Base-by-base conservation (phyloP, 2,888 invertebrate genomes). In the Platypus cylindrus region DNA sequence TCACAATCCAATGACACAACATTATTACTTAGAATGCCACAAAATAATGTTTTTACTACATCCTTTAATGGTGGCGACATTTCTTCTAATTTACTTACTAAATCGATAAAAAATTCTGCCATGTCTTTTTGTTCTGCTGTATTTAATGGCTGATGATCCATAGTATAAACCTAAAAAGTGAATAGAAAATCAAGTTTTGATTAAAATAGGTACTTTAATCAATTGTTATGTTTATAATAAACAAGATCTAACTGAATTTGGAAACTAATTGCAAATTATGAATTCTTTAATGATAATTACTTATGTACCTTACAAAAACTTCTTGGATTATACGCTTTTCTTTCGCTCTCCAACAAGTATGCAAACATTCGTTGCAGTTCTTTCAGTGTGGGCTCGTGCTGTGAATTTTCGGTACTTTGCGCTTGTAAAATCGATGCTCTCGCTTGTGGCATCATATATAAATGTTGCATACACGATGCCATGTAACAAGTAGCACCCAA, bases 61-160 rank as follows among this genome's bases (percentile, higher is more conserved):
- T 75, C 78, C 62, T 91, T 93, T 23, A 91, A 60, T 44, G 87
- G 81, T 0, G 86, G 81, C 2, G 90, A 87, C 89, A 93, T 93
- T 61, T 94, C 94, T 60, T 94, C 94, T 9, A 94, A 64, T 58
- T 94, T 94, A 14, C 90, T 90, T 17, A 94, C 91, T 29, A 94
- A 73, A 65, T 94, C 93, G 34, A 93, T 94, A 58, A 94, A 94
- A 65, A 94, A 94, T 63, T 94, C 94, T 0, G 93, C 91, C 94
- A 94, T 94, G 55, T 94, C 94, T 56, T 94, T 94, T 62, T 94
- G 94, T 55, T 94, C 94, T 1, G 91, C 91, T 0, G 93, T 93
- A 59, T 94, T 94, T 5, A 94, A 62, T 0, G 91, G 90, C 56
- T 93, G 91, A 56, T 93, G 90, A 58, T 94, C 91, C 94, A 94